Base-by-base conservation (phyloP, 2,797 vertebrate genomes). In the Hippocampus kuda region DNA sequence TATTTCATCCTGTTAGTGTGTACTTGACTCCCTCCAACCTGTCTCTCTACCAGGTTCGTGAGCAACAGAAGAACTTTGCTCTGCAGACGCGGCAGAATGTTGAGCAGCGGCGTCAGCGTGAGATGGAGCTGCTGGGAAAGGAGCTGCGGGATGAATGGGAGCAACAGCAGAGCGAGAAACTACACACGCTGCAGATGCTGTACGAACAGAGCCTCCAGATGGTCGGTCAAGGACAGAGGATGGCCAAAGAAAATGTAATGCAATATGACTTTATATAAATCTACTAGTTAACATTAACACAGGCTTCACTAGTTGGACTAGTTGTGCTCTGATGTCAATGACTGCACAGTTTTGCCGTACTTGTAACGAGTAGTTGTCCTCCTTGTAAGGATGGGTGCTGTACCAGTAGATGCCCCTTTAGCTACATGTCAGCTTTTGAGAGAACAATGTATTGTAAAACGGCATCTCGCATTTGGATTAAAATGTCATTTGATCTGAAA, bases 51-150 rank as follows among this genome's bases (percentile, higher is more conserved):
- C 78, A 99, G 97, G 96, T 99, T 74, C 91, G 97, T 70, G 94
- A 98, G 82, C 97, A 98, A 78, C 93, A 98, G 82, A 91, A 92
- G 46, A 65, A 72, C 75, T 93, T 97, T 0, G 91, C 96, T 1
- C 88, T 85, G 67, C 91, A 91, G 73, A 92, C 96, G 75, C 91
- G 95, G 66, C 81, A 89, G 71, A 91, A 92, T 27, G 91, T 98
- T 34, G 92, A 94, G 77, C 91, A 89, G 69, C 90, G 88, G 63
- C 89, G 89, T 72, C 90, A 89, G 75, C 84, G 83, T 16, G 91
- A 94, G 2, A 78, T 97, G 1, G 85, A 88, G 74, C 90, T 78
- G 42, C 83, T 98, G 74, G 92, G 90, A 15, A 87, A 91, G 61
- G 77, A 91, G 7, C 87, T 98, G 69, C 89, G 72, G 75, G 69